phyloP scores from a whole-genome alignment of 1,140 invertebrate genomes.

The Musca domestica region DNA sequence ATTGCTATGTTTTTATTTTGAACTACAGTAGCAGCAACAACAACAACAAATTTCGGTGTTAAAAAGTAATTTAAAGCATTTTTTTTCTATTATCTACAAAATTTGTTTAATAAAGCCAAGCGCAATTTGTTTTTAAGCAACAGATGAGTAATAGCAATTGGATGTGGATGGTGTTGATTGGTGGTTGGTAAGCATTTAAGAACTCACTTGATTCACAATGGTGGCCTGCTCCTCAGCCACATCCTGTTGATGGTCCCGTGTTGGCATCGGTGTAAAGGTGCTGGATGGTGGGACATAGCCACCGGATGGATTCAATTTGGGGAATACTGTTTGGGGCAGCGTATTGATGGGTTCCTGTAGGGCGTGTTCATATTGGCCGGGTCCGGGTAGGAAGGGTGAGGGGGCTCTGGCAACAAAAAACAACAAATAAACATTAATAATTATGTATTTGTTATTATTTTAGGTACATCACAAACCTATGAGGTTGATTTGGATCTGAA shows the following conservation, averaged over 20 bases:
- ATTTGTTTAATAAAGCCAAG: not conserved
- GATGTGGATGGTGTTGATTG: not conserved
- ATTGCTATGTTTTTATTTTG: too few relatives aligned
- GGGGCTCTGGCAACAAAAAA: constrained; percentile 34
- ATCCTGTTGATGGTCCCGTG: constrained; percentile 53
- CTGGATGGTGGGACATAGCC: constrained; percentile 40
- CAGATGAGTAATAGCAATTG: not conserved
- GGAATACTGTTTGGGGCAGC: constrained; percentile 54
- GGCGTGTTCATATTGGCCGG: constrained; percentile 48
- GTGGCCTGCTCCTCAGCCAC: constrained; percentile 50
- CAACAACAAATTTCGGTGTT: too few relatives aligned
- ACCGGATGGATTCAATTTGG: constrained; percentile 48
- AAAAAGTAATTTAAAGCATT: too few relatives aligned
- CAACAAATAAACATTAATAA: not conserved
- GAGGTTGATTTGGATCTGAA: constrained; percentile 32
- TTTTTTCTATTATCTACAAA: too few relatives aligned
- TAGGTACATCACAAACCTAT: constrained; percentile 27
- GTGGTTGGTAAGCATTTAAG: constrained; percentile 18
- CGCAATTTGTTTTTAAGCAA: not conserved
- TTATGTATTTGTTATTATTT: not conserved
- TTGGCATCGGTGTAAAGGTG: constrained; percentile 44
- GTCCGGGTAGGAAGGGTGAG: constrained; percentile 50
- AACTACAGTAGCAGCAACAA: too few relatives aligned
- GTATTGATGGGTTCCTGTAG: constrained; percentile 47
- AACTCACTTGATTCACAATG: constrained; percentile 54